A percentile compares a stretch with the other conserved stretches of the same genome.
Evolutionary conservation across 2,797 vertebrate genomes (phyloP).

Genomic region (Phyllotis vaccarum): DNA sequence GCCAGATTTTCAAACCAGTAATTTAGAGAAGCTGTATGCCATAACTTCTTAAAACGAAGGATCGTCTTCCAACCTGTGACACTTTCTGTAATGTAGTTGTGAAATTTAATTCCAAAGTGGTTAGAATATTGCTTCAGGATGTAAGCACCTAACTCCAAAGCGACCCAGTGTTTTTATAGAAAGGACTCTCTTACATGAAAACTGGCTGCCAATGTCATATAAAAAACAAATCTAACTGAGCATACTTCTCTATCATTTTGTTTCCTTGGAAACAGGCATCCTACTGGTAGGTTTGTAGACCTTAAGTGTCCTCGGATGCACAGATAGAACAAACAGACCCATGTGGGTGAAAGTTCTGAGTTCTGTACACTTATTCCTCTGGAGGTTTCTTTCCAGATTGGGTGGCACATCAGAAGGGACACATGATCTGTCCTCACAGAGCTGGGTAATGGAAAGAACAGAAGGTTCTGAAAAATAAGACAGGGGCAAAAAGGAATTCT

Average conservation of each 20-base stretch:
- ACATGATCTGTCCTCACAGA: not conserved
- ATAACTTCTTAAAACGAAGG: not conserved
- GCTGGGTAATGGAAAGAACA: not conserved
- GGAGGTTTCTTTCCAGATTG: not conserved
- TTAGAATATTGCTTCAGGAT: not conserved
- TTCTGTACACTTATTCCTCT: not conserved
- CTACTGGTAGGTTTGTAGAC: not conserved
- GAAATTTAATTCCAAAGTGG: constrained; percentile 61
- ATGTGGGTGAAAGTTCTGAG: not conserved
- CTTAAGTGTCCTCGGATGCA: not conserved
- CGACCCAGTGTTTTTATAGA: not conserved
- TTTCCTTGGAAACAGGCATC: not conserved
- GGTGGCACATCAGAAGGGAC: not conserved
- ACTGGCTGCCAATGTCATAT: not conserved
- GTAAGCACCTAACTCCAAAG: not conserved
- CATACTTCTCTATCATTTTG: not conserved
- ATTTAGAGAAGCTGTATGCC: not conserved
- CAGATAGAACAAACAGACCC: not conserved
- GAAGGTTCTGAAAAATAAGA: not conserved
- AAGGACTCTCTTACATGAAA: constrained; percentile 5
- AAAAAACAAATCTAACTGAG: not conserved
- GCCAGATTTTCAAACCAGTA: not conserved
- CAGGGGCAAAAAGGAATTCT: not conserved
- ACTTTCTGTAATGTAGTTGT: constrained; percentile 2
- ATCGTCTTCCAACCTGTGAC: not conserved